These are phyloP conservation scores for Cyrtonyx montezumae DNA, from an alignment of 2,113 vertebrate genomes.

Conservation along the genomic window DNA sequence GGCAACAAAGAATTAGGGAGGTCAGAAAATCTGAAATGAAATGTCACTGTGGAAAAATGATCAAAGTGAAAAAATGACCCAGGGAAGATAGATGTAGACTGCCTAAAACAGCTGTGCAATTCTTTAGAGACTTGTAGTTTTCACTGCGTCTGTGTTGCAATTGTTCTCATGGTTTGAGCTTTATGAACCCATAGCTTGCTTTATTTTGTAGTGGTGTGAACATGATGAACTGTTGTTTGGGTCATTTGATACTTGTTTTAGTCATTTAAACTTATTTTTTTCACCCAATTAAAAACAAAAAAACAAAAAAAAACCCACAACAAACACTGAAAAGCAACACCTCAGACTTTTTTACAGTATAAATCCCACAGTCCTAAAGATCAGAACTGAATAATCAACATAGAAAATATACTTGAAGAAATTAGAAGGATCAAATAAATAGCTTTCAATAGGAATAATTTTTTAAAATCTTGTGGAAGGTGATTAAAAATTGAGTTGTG, in stretches of 20 bases:
- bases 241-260: constrained; percentile 7
- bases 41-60: constrained; percentile 34
- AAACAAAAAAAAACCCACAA: too few relatives aligned
- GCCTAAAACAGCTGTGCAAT: constrained; percentile 21
- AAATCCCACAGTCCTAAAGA: neutral
- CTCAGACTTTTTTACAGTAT: neutral
- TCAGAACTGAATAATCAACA: neutral
- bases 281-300: neutral
- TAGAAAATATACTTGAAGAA: neutral
- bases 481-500: neutral
- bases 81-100: neutral
- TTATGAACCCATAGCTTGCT: constrained; percentile 31
- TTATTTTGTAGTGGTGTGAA: constrained; percentile 6
- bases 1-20: constrained; percentile 15
- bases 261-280: neutral
- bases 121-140: constrained; percentile 3
- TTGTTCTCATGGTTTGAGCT: constrained; percentile 20
- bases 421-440: neutral
- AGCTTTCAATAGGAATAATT: neutral
- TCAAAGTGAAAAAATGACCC: constrained; percentile 34
- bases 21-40: constrained; percentile 50
- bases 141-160: neutral
- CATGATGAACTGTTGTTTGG: constrained; percentile 24
- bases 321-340: neutral
- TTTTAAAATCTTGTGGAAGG: neutral